These are phyloP conservation scores for Limnothrissa miodon DNA, from an alignment of 2,113 vertebrate species.

Conservation along the genomic window DNA sequence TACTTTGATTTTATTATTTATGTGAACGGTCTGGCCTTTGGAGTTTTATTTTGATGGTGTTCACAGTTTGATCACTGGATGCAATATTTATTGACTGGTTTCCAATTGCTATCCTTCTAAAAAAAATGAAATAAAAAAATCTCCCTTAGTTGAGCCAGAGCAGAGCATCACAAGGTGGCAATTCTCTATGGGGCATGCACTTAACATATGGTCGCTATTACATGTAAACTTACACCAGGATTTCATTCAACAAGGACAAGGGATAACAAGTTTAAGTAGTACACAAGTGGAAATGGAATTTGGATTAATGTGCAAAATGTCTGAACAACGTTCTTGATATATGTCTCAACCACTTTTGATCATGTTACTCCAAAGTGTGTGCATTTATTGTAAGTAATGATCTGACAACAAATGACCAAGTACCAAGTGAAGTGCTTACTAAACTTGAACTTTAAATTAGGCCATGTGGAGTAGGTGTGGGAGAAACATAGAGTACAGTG, in stretches of 20 bases:
- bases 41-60: constrained; percentile 41
- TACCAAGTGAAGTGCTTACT: too few relatives aligned
- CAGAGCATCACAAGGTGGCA: not conserved
- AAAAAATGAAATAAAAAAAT: not conserved
- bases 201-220: not conserved
- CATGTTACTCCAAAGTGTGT: too few relatives aligned
- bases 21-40: constrained; percentile 31
- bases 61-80: constrained; percentile 31
- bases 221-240: not conserved
- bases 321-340: too few relatives aligned
- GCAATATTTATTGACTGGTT: constrained; percentile 46
- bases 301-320: too few relatives aligned
- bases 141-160: not conserved
- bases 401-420: too few relatives aligned
- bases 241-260: not conserved
- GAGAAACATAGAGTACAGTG: too few relatives aligned
- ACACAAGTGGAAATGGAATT: not conserved
- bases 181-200: not conserved
- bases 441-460: too few relatives aligned
- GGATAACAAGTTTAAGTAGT: not conserved
- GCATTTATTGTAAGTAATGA: too few relatives aligned
- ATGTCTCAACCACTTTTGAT: too few relatives aligned
- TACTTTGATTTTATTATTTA: constrained; percentile 47
- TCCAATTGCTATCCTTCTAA: constrained; percentile 27
- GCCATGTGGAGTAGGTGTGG: too few relatives aligned